These are phyloP conservation scores for Neosalanx taihuensis DNA, from an alignment of 2,797 vertebrate species.

Conservation along the genomic window DNA sequence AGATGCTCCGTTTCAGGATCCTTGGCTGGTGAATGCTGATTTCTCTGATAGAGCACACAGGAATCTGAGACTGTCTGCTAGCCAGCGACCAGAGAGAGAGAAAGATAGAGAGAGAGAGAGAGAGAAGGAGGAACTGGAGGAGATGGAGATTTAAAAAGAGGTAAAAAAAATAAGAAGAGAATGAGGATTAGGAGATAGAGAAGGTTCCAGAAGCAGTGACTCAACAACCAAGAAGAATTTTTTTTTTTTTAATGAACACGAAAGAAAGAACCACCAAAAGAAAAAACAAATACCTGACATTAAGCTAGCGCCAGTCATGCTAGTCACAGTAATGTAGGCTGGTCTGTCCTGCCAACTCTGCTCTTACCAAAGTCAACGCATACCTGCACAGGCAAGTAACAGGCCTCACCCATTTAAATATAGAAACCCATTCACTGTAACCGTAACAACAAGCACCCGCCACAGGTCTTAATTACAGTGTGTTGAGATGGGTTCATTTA, in stretches of 20 bases:
- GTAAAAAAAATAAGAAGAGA: too few species aligned
- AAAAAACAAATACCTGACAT: conserved; percentile 50
- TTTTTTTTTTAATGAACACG: conserved; percentile 65
- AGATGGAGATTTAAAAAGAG: too few species aligned
- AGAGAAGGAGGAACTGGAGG: background rate
- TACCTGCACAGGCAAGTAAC: conserved; percentile 44
- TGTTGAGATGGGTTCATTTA: background rate
- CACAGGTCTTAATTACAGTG: conserved; percentile 13
- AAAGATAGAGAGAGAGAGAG: background rate
- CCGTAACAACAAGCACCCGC: conserved; percentile 10
- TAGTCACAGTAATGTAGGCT: conserved; percentile 10
- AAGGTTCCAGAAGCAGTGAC: conserved; percentile 56
- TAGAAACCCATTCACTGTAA: conserved; percentile 24
- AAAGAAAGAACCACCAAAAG: conserved; percentile 33
- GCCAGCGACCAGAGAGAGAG: background rate
- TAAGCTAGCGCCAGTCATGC: conserved; percentile 17
- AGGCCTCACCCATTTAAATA: conserved; percentile 21
- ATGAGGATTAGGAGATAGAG: conserved; percentile 25
- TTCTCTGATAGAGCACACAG: too few species aligned
- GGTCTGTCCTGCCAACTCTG: conserved; percentile 4
- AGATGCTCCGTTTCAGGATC: too few species aligned
- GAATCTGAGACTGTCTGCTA: too few species aligned
- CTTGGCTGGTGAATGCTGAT: too few species aligned
- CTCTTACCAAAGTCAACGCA: conserved; percentile 45
- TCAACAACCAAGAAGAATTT: too few species aligned